These are phyloP conservation scores for Actenoides hombroni DNA, from an alignment of 2,113 vertebrate genomes.

Conservation along the genomic window DNA sequence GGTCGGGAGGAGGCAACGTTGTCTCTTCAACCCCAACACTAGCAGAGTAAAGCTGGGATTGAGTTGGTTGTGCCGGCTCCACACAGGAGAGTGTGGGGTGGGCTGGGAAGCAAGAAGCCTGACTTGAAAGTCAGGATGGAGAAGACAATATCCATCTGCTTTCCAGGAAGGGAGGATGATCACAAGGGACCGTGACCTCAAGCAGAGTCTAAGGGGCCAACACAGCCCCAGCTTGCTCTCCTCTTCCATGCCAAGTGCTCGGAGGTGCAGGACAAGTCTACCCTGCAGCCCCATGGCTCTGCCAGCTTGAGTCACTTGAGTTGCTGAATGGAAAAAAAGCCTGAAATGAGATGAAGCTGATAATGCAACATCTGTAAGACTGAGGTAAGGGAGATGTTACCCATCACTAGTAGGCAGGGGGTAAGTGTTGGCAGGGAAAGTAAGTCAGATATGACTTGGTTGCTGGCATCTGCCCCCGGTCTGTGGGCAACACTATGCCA, in stretches of 20 bases:
- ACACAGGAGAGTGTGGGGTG: neutral
- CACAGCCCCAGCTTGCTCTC: neutral
- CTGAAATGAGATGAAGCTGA: neutral
- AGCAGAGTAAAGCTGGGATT: neutral
- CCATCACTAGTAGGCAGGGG: neutral
- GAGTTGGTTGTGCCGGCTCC: neutral
- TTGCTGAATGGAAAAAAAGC: neutral
- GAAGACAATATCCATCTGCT: neutral
- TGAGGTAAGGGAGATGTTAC: neutral
- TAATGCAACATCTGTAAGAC: neutral
- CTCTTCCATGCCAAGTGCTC: neutral
- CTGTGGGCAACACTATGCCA: rapidly evolving
- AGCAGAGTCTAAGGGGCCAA: neutral
- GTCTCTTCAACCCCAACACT: neutral
- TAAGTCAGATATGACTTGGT: neutral
- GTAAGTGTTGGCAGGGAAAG: neutral
- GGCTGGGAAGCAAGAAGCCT: neutral
- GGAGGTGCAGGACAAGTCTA: neutral
- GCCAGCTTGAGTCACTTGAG: neutral
- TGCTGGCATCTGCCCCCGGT: neutral
- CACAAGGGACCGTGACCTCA: neutral
- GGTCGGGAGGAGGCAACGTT: neutral
- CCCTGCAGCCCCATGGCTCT: neutral
- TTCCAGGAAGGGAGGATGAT: neutral
- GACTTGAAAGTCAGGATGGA: neutral